Evolutionary conservation across 2,113 vertebrate genomes (phyloP).

Genomic region (Lipotes vexillifer): DNA sequence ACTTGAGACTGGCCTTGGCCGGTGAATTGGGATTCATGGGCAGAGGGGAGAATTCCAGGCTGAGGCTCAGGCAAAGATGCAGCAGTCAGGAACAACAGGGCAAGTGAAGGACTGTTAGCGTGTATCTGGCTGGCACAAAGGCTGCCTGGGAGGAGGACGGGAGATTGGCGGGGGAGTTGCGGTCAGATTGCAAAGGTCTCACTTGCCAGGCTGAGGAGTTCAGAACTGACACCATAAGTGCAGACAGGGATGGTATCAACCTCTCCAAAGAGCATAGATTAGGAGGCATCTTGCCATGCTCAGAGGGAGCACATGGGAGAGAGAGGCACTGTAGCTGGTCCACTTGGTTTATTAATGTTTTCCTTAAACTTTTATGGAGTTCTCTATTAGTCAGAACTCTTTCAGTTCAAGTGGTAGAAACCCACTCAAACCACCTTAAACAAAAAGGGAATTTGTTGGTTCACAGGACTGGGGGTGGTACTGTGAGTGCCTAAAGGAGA

Average conservation of each 20-base stretch:
- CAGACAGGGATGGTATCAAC: not conserved
- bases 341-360: not conserved
- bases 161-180: too few relatives aligned
- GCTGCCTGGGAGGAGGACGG: not conserved
- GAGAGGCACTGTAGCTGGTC: not conserved
- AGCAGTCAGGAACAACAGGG: not conserved
- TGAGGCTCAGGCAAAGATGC: not conserved
- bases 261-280: not conserved
- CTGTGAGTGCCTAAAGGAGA: not conserved
- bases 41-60: rapidly evolving
- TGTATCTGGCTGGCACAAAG: not conserved
- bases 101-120: not conserved
- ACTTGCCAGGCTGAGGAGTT: not conserved
- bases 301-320: not conserved
- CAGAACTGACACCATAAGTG: not conserved
- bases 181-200: not conserved
- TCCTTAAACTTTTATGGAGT: not conserved
- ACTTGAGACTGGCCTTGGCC: not conserved
- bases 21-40: not conserved
- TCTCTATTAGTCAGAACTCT: not conserved
- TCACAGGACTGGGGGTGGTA: not conserved
- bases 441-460: not conserved
- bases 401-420: not conserved
- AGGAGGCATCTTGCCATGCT: not conserved
- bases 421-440: not conserved